Base-by-base conservation (phyloP, 2,113 vertebrate species). In the Cichladusa arquata region DNA sequence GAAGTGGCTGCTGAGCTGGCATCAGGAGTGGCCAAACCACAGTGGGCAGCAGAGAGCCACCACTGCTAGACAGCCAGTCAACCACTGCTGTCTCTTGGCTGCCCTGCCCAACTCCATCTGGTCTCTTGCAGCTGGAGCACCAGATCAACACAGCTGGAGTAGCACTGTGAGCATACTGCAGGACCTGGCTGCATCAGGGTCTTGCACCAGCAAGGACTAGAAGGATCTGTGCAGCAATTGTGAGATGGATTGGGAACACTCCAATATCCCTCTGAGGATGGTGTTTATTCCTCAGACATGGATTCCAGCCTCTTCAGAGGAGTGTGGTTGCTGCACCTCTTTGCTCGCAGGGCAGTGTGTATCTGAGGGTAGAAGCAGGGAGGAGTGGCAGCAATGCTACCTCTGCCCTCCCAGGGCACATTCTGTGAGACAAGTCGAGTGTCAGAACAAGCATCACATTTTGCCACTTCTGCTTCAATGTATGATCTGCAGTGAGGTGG, bases 131-230 rank as follows among this genome's bases (percentile, higher is more conserved):
- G n/a, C 50, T 36, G 44, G 17, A 77, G 13, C 71, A 65, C 60
- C 12, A 3, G 0, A 8, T 12, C 33, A 19, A 5, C 9, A 3
- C 0, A 1, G 33, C 5, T 0, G 1, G 26, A 81, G 45, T 53
- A 74, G 45, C 38, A 6, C 53, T 34, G n/a, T 8, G 11, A 58
- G 15, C 14, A 9, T 4, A 1, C 19, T 12, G 17, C 31, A 38
- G n/a, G 14, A 45, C 51, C 36, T 29, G 34, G 3, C 17, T 26
- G 33, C 56, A 11, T 19, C 36, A 18, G 0, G 0, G 0, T 15
- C 34, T 66, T 13, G 38, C 18, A 33, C 33, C 12, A 18, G 44
- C 9, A 18, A 26, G 0, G 0, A 9, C 3, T 8, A 24, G 48
- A 48, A 65, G 19, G 8, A 33, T 18, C 16, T 6, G 9, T 24